Evolutionary conservation across 2,888 invertebrate genomes (phyloP), one percentile per base, ranked within the genome.

Genomic region (Ophion costatus): DNA sequence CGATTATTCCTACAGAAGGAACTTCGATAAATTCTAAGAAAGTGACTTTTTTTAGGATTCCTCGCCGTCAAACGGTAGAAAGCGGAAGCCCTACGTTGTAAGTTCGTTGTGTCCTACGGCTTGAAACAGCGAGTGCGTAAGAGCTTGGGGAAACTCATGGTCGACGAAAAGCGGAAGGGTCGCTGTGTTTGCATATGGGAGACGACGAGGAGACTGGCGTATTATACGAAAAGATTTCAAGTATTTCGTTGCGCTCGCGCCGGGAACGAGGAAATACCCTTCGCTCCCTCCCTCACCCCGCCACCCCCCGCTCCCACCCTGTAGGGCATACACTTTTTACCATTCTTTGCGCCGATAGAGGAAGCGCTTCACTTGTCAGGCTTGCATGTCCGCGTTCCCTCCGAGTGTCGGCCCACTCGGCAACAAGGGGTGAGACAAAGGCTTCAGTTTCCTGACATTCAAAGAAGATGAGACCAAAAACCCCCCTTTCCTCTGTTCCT

Each of bases 351-450:
- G 56, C 79, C 82, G 82, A 82, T 82, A 85, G 79, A 66, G 81
- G 78, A 66, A 73, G 59, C 69, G 69, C 70, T 51, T 56, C 51
- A 42, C 74, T 79, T 69, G 80, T 75, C 73, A 63, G 77, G 76
- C 75, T 83, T 77, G 80, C 66, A 78, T 82, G 80, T 82, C 74
- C 80, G 78, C 80, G 76, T 76, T 80, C 87, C 87, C 89, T 89
- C 89, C 89, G 90, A 89, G 89, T 88, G 76, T 88, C 88, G 89
- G 89, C 91, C 81, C 83, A 81, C 90, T 89, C 90, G 88, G 89
- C 90, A 90, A 91, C 90, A 91, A 91, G 86, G 86, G 89, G 86
- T 89, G 91, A 90, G 91, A 92, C 92, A 92, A 92, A 92, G 89
- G 90, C 89, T 88, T 83, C 90, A 91, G 91, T 91, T 92, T 91